Conservation (phyloP, 2,113 vertebrate genomes). For the Pontoporia blainvillei region DNA sequence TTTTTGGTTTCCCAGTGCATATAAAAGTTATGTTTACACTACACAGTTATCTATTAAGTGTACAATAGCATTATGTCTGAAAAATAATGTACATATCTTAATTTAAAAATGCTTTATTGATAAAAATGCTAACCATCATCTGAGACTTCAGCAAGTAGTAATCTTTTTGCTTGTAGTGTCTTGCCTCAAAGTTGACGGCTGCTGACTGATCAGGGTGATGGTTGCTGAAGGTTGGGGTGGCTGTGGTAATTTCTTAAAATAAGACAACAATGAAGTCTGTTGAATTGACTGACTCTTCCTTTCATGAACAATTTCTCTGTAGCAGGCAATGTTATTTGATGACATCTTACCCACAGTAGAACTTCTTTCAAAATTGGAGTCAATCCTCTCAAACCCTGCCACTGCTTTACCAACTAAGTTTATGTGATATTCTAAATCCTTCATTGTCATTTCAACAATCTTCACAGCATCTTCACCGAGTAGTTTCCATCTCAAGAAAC, state of each 20-base stretch:
- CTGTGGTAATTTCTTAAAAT: background rate
- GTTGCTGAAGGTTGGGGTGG: no score
- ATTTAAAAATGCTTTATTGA: background rate
- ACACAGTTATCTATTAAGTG: background rate
- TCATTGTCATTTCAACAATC: background rate
- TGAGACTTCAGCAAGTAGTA: background rate
- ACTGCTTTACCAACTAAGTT: background rate
- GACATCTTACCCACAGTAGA: background rate
- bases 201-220: background rate
- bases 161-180: no score
- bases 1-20: background rate
- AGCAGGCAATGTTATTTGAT: background rate
- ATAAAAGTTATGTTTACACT: background rate
- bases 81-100: background rate
- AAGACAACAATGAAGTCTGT: background rate
- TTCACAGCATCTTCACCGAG: background rate
- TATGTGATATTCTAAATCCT: background rate
- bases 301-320: background rate
- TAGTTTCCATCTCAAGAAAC: background rate
- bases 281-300: background rate
- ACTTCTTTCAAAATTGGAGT: background rate
- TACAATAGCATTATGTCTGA: fast-evolving
- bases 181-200: background rate
- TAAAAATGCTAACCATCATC: background rate
- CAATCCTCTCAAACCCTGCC: background rate